Conservation (phyloP, 2,888 invertebrate genomes). For the Lepidonotus clava region DNA sequence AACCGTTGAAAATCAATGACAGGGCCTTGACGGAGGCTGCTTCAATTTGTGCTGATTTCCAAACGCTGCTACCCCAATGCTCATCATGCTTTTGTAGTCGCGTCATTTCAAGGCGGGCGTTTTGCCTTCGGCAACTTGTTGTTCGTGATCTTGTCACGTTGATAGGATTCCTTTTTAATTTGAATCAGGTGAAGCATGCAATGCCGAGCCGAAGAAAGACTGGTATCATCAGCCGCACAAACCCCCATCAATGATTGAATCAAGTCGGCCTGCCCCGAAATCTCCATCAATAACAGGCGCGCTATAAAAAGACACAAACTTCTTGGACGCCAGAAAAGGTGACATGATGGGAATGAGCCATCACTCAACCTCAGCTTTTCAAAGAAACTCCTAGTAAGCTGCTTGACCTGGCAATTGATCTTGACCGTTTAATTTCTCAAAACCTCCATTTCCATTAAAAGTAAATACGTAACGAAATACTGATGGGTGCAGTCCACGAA, state of each 20-base stretch:
- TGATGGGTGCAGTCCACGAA: too few relatives aligned
- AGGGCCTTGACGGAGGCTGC: neutral
- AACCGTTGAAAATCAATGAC: neutral
- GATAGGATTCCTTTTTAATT: conserved; percentile 39
- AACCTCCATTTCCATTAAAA: neutral
- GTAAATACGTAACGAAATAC: too few relatives aligned
- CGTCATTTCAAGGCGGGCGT: neutral
- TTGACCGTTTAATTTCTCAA: conserved; percentile 14
- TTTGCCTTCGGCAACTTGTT: neutral
- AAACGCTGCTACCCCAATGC: neutral
- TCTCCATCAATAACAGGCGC: neutral
- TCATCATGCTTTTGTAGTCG: neutral
- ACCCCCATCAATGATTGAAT: conserved; percentile 30
- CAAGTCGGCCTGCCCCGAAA: conserved; percentile 14
- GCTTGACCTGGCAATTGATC: conserved; percentile 19
- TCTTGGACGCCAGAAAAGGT: neutral
- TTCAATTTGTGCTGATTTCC: neutral
- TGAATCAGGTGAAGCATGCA: conserved; percentile 14
- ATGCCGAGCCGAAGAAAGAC: conserved; percentile 5
- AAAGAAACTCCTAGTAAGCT: neutral
- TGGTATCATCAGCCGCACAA: conserved; percentile 36
- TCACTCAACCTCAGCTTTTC: neutral
- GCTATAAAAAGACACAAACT: neutral
- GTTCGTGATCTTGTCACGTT: neutral
- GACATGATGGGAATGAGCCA: neutral